A percentile compares a stretch with the other conserved stretches of the same genome.
Conservation (phyloP, 2,113 vertebrate genomes). For the Seriola aureovittata region DNA sequence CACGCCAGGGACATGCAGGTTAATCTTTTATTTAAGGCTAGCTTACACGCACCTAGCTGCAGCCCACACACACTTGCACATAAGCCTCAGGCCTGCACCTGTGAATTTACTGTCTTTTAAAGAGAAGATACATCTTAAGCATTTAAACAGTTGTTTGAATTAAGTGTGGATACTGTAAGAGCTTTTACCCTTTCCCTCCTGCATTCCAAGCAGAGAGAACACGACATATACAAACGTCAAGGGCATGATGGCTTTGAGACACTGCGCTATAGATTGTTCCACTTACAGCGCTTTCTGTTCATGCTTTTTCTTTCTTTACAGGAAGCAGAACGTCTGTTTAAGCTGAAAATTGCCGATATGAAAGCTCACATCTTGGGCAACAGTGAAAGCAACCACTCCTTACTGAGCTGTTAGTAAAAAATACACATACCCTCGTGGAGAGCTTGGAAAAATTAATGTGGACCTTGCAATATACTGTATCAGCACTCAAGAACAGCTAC, state of each 20-base stretch:
- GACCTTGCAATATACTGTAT: conserved; percentile 57
- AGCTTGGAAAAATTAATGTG: conserved; percentile 46
- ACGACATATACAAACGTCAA: conserved; percentile 53
- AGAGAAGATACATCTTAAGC: conserved; percentile 36
- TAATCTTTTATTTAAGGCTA: conserved; percentile 83
- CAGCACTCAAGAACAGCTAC: conserved; percentile 49
- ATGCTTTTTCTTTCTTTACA: conserved; percentile 18
- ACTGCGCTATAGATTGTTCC: conserved; percentile 27
- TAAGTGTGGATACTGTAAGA: conserved; percentile 24
- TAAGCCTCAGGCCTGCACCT: conserved; percentile 54
- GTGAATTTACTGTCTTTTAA: conserved; percentile 36
- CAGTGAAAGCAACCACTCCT: conserved; percentile 22
- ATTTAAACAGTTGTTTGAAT: conserved; percentile 50
- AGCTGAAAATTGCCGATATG: conserved; percentile 46
- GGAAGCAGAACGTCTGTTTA: conserved; percentile 39
- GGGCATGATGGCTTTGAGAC: conserved; percentile 28
- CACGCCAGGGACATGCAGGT: conserved; percentile 74
- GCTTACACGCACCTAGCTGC: conserved; percentile 63
- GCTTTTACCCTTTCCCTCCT: conserved; percentile 43
- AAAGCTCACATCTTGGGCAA: conserved; percentile 52
- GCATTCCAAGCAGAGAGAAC: conserved; percentile 37
- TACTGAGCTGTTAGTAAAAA: conserved; percentile 48
- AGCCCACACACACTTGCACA: conserved; percentile 64
- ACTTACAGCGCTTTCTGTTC: background rate
- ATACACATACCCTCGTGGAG: conserved; percentile 28